These are phyloP conservation scores for Sepioteuthis lessoniana DNA, from an alignment of 2,888 invertebrate genomes.

Conservation along the genomic window DNA sequence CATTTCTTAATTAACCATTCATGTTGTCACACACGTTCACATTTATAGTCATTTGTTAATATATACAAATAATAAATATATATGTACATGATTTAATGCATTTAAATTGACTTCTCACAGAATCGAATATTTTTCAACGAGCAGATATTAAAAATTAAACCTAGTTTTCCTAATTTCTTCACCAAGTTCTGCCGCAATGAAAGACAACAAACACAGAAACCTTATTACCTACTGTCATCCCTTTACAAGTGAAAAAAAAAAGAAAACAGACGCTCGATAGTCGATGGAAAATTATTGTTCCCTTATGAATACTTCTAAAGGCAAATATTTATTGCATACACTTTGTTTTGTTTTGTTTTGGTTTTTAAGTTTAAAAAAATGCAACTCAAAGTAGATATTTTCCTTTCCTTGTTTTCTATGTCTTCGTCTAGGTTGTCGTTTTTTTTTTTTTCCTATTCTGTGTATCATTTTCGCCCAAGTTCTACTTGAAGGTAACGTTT, in stretches of 20 bases:
- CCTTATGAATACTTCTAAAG: no score
- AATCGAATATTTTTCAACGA: neutral
- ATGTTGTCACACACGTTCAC: no score
- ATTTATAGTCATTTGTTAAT: no score
- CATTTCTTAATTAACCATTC: no score
- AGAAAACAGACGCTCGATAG: neutral
- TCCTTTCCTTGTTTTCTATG: neutral
- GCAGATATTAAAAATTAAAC: neutral
- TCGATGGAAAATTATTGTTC: neutral
- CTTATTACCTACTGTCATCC: neutral
- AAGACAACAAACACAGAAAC: neutral
- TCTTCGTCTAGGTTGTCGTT: neutral
- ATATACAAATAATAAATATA: no score
- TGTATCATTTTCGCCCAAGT: neutral
- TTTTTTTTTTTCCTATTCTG: neutral
- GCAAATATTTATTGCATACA: neutral
- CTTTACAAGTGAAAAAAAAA: neutral
- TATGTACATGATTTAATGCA: no score
- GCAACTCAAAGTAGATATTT: neutral
- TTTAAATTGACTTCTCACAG: no score
- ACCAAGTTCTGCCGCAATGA: neutral
- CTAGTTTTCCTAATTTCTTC: neutral
- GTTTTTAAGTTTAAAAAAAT: no score
- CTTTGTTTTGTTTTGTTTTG: neutral
- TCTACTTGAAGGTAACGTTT: no score